A percentile compares a stretch with the other conserved stretches of the same genome.
phyloP scores from a whole-genome alignment of 2,113 vertebrate species.

The Pelusios castaneus region DNA sequence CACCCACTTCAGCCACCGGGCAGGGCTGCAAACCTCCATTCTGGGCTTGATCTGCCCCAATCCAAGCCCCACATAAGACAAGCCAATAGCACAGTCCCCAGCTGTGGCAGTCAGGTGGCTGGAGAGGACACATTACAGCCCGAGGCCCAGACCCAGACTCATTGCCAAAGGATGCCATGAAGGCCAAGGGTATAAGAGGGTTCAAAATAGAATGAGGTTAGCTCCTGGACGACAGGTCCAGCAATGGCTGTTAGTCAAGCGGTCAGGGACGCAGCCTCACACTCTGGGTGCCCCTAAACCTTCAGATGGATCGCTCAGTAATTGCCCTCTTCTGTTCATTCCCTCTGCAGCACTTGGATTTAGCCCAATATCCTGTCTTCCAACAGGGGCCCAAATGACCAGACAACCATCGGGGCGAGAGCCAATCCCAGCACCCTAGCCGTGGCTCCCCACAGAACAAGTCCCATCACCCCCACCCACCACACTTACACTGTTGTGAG shows the following conservation, averaged over 20 bases:
- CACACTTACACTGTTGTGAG: constrained; percentile 85
- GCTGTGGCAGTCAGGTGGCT: background rate
- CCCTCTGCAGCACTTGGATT: background rate
- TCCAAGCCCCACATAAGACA: background rate
- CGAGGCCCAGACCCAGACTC: background rate
- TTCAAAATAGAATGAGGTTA: background rate
- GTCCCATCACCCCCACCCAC: background rate
- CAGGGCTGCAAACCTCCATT: background rate
- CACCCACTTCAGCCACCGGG: no score
- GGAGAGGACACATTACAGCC: no score
- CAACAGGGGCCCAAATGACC: background rate
- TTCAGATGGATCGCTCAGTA: background rate
- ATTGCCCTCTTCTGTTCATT: background rate
- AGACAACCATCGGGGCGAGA: background rate
- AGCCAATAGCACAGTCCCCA: background rate
- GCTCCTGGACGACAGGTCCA: background rate
- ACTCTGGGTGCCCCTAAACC: background rate
- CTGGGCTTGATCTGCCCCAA: background rate
- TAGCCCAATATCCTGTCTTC: background rate
- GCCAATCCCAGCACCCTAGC: background rate
- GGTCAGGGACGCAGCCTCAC: no score
- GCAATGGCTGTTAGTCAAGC: background rate
- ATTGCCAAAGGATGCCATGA: background rate
- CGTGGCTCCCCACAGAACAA: background rate
- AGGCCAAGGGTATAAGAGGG: background rate